phyloP scores from a whole-genome alignment of 2,888 invertebrate species.

The Odontocolon sp. region DNA sequence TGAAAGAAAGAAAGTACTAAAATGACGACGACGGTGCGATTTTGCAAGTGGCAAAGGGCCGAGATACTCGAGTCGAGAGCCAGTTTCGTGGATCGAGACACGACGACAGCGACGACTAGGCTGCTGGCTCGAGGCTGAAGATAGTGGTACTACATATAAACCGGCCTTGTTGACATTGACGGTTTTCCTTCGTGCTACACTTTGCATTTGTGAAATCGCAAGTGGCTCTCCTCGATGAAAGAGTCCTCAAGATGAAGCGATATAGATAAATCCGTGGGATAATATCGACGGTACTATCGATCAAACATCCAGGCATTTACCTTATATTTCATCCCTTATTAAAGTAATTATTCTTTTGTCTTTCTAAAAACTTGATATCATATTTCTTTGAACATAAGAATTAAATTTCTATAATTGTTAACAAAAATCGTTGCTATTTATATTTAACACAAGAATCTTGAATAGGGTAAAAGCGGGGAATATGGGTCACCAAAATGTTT shows the following conservation, averaged over 20 bases:
- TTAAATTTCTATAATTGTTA: neutral
- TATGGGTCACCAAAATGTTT: no score
- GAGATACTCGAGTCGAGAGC: constrained; percentile 53
- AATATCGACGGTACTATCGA: constrained; percentile 11
- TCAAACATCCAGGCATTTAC: neutral
- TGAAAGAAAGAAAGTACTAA: constrained; percentile 19
- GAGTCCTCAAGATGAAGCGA: constrained; percentile 43
- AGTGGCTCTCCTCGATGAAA: constrained; percentile 32
- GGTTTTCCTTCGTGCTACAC: constrained; percentile 38
- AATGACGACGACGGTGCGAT: constrained; percentile 30
- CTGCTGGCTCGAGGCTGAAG: constrained; percentile 18
- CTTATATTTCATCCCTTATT: neutral
- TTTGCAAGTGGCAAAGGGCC: constrained; percentile 53
- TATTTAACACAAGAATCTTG: no score
- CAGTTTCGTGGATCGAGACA: constrained; percentile 48
- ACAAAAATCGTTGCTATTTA: no score
- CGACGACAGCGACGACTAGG: constrained; percentile 17
- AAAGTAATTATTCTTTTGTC: neutral
- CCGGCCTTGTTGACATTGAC: constrained; percentile 41
- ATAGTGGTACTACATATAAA: constrained; percentile 32
- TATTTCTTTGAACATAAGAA: neutral
- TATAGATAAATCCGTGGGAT: constrained; percentile 26
- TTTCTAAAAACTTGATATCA: neutral
- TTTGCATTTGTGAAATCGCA: constrained; percentile 48
- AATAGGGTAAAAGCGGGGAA: no score